Base-by-base conservation (phyloP, 2,797 vertebrate species). In the Thripadectes ignobilis region DNA sequence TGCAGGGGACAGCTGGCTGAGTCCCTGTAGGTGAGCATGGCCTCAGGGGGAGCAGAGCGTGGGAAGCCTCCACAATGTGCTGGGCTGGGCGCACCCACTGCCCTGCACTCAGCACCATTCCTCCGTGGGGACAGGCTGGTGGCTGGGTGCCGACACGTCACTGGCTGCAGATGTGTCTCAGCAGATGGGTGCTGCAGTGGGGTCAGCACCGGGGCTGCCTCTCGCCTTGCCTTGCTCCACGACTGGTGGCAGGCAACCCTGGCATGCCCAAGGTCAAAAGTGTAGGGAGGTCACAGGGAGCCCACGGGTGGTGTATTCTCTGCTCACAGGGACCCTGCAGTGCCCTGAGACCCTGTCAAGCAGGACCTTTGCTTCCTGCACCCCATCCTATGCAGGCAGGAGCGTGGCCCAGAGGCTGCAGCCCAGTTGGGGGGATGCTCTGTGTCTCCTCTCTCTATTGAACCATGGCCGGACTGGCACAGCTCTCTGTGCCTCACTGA, bases 11-110 rank as follows among this genome's bases (percentile, higher is more conserved):
- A 83, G 65, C 21, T 0, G 2, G 16, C 55, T 4, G 7, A 27
- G 72, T 85, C 51, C 55, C n/a, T 0, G 0, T 0, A 0, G 79
- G 45, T 1, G 1, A 67, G 68, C 5, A 0, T 61, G 79, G 85
- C 90, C 88, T 67, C 52, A 6, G 43, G 88, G 77, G 48, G 18
- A 79, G 55, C 4, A 0, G 66, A 36, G 78, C 6, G 20, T 79
- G 83, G 88, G 95, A 94, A 93, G 49, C 61, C 39, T 32, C 57
- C 5, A 73, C 6, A 11, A 43, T 8, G 4, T 23, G 75, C 63
- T 12, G 38, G 46, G 83, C 69, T 45, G 79, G 83, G 92, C 23
- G 12, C 77, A 39, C 41, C 73, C 34, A 0, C 49, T 18, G 73
- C 52, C 61, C 13, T 18, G 49, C 61, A 8, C 45, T 12, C 7